A percentile compares a stretch with the other conserved stretches of the same genome.
Evolutionary conservation across 2,888 invertebrate genomes (phyloP).

Genomic region (Ommatoiulus sabulosus): DNA sequence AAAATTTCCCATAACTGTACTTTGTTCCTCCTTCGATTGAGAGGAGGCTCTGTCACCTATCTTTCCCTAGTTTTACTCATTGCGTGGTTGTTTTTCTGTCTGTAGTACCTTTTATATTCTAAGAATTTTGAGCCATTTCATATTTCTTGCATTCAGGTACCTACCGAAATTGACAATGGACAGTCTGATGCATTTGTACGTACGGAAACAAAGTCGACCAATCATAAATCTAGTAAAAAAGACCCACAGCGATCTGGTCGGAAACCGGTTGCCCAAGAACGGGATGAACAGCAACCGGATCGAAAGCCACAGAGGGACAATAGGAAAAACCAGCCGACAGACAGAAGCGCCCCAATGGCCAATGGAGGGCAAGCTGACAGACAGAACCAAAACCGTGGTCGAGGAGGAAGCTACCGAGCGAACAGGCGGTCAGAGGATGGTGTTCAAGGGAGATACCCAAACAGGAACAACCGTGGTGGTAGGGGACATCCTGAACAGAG

Average conservation of each 20-base stretch:
- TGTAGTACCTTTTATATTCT: no score
- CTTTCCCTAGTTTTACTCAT: no score
- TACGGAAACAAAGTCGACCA: not conserved
- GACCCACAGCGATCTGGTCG: not conserved
- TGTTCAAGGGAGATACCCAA: not conserved
- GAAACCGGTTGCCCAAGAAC: not conserved
- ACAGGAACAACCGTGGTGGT: not conserved
- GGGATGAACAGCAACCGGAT: not conserved
- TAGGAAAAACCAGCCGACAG: not conserved
- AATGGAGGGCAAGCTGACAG: not conserved
- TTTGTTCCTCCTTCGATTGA: not conserved
- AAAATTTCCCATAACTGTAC: no score
- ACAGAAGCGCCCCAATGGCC: not conserved
- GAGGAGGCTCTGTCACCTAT: no score
- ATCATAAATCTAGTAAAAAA: not conserved
- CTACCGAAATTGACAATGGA: not conserved
- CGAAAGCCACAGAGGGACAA: not conserved
- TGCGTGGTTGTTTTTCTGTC: no score
- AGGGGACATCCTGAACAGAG: not conserved
- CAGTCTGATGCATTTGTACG: not conserved
- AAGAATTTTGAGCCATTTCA: no score
- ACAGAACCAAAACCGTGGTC: not conserved
- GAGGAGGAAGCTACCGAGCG: not conserved
- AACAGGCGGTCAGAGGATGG: conserved; percentile 34
- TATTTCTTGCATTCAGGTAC: not conserved